Conservation (phyloP, 2,797 vertebrate genomes). For the Acrocephalus scirpaceus region DNA sequence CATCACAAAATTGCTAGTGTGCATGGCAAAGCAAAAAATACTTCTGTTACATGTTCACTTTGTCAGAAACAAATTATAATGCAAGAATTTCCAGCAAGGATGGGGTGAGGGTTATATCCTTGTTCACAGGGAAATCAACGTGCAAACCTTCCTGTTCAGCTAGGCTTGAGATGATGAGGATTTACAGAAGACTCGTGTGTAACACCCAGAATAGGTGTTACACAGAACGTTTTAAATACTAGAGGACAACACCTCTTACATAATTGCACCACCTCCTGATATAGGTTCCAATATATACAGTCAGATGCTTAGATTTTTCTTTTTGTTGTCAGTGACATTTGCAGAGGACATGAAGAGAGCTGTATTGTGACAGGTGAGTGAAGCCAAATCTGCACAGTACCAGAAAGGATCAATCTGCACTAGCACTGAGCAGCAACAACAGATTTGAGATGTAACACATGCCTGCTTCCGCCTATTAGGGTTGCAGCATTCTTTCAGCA, state of each 20-base stretch:
- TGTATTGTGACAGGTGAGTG: not conserved
- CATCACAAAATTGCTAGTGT: not conserved
- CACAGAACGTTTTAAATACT: not conserved
- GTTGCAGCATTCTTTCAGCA: slow-evolving; percentile 6
- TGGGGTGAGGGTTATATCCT: not conserved
- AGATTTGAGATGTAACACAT: not conserved
- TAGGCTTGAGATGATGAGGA: not conserved
- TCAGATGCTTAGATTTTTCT: not conserved
- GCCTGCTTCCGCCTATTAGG: not conserved
- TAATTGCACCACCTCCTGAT: not conserved
- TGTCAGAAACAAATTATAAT: not conserved
- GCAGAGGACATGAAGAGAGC: not conserved
- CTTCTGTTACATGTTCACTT: not conserved
- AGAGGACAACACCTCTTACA: not conserved
- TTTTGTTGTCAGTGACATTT: not conserved
- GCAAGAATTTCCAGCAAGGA: not conserved
- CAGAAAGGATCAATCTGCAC: not conserved
- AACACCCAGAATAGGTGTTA: not conserved
- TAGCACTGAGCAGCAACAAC: not conserved
- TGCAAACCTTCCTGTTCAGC: not conserved
- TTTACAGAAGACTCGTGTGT: not conserved
- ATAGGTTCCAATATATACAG: not conserved
- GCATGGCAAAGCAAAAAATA: not conserved
- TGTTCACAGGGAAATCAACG: not conserved
- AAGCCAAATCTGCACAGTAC: not conserved